Evolutionary conservation across 2,888 invertebrate genomes (phyloP), one percentile per base, ranked within the genome.

Genomic region (Zhuqinia jingwanae): DNA sequence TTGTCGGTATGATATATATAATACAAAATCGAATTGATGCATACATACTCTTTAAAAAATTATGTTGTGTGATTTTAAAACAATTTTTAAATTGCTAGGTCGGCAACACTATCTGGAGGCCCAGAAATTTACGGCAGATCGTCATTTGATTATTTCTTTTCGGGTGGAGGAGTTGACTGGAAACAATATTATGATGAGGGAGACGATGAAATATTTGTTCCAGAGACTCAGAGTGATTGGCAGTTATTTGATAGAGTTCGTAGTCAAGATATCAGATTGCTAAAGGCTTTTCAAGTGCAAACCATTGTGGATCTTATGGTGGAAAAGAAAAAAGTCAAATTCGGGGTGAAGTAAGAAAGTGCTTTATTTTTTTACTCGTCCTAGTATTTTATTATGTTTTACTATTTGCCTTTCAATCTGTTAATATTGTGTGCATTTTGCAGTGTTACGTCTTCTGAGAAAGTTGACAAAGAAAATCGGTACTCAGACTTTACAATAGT

Each of bases 271-370:
- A 95, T 96, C 78, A 94, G 94, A 90, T 92, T 96, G 65, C 92
- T 96, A 47, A 95, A 95, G 92, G 93, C 94, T 22, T 93, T 96
- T 45, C 95, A 95, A 91, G 95, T 96, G 17, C 94, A 94, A 80
- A 95, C 95, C 76, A 96, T 96, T 91, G 94, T 95, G 88, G 96
- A 96, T 92, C 94, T 96, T 79, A 96, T 96, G 96, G 96, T 96
- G 10, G 96, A 96, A 92, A 96, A 96, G 92, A 95, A 96, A 91
- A 96, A 96, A 93, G 95, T 96, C 56, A 96, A 96, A 93, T 96
- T 95, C 93, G 95, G 95, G 87, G 93, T 96, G 93, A 94, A 95
- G 96, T 96, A 93, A 95, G 95, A 93, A 11, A 11, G 6, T 20
- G 20, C n/a, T 42, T 13, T 17, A 13, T 13, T 20, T 36, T 73